Base-by-base conservation (phyloP, 2,888 invertebrate genomes). In the Coenonympha glycerion region DNA sequence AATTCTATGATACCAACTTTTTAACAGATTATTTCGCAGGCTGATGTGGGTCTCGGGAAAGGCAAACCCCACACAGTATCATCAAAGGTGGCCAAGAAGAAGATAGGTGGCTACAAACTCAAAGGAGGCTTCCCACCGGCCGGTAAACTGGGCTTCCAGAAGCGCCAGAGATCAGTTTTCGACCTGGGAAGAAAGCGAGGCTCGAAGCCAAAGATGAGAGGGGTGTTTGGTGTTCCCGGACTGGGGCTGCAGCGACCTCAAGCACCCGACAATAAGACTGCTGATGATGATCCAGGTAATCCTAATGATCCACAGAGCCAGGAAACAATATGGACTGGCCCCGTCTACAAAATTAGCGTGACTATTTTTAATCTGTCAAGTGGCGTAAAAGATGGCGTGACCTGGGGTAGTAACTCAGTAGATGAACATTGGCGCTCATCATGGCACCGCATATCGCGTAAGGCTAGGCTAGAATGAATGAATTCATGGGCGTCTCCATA, bases 121-220 rank as follows among this genome's bases (percentile, higher is more conserved):
- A 93, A 93, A 62, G 91, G 92, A 39, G 88, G 90, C 31, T 87
- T 77, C 56, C 90, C 91, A 5, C 85, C 88, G 31, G 81, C 88
- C 0, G 91, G 91, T 6, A 94, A 94, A 78, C 80, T 92, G 48
- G 91, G 92, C 36, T 92, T 92, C 66, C 92, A 93, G 69, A 94
- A 94, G 66, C 87, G 92, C 15, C 91, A 92, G 59, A 87, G 92
- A 41, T 86, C 93, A 39, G 90, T 90, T 22, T 59, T 87, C 26
- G 93, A 95, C 61, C 92, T 95, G 70, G 92, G 93, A 22, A 85
- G 95, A 55, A 95, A 96, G 71, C 89, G 96, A 54, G 95, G 94
- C 5, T 91, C 94, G 1, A 97, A 97, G 73, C 92, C 95, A 9
- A 97, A 96, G 82, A 94, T 96, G 91, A 86, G 95, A 42, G 95